Evolutionary conservation across 2,888 invertebrate species (phyloP).

Genomic region (Coronaproctus castanopsis): DNA sequence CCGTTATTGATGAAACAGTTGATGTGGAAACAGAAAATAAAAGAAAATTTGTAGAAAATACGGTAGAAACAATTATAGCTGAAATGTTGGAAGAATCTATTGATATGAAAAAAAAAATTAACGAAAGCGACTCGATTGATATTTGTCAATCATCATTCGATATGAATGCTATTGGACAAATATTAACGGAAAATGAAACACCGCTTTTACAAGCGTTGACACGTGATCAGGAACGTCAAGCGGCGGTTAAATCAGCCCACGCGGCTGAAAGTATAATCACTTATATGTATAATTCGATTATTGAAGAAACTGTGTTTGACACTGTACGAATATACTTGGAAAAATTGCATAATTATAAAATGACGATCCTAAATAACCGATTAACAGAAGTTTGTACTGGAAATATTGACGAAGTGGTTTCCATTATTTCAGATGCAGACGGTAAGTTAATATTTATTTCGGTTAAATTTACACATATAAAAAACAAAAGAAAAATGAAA

Average conservation of each 20-base stretch:
- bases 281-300: not conserved
- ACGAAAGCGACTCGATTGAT: not conserved
- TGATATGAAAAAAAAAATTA: not conserved
- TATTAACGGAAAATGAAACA: constrained; percentile 6
- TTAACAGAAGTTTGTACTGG: no score
- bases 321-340: not conserved
- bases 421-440: no score
- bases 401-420: no score
- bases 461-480: no score
- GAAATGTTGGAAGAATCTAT: not conserved
- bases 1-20: no score
- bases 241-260: not conserved
- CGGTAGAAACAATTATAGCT: not conserved
- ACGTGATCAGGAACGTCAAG: constrained; percentile 6
- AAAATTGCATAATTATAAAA: no score
- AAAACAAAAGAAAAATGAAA: no score
- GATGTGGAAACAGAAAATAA: no score
- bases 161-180: no score
- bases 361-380: no score
- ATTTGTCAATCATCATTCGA: no score
- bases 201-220: constrained; percentile 8
- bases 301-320: constrained; percentile 1
- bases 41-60: not conserved
- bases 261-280: not conserved
- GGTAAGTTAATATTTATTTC: no score